Evolutionary conservation across 2,797 vertebrate species (phyloP).

Genomic region (Falco naumanni): DNA sequence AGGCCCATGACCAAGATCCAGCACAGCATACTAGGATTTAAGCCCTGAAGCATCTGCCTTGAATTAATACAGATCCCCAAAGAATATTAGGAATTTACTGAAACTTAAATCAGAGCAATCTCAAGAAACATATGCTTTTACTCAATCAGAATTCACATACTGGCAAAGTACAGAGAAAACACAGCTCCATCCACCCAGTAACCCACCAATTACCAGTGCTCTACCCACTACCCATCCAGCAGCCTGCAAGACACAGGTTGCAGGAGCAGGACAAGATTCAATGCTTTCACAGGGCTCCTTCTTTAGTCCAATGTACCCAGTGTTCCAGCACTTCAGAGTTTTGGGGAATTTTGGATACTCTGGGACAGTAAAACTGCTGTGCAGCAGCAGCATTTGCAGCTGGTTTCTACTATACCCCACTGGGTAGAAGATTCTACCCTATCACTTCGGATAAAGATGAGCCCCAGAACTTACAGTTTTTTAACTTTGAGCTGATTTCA

Average conservation of each 20-base stretch:
- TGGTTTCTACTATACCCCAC: neutral
- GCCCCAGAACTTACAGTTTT: rapidly evolving
- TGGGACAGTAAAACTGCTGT: neutral
- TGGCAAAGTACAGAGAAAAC: neutral
- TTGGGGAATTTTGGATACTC: neutral
- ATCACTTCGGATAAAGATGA: neutral
- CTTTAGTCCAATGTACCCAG: neutral
- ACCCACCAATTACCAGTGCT: neutral
- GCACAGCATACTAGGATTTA: neutral
- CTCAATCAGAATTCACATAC: neutral
- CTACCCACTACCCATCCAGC: neutral
- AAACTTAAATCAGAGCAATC: neutral
- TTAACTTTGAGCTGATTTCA: neutral
- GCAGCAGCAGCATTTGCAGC: neutral
- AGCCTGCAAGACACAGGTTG: neutral
- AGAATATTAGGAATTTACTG: neutral
- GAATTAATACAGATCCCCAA: neutral
- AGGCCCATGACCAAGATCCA: neutral
- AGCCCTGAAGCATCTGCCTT: neutral
- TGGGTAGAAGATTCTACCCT: neutral
- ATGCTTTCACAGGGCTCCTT: rapidly evolving
- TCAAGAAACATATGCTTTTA: neutral
- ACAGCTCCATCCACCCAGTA: neutral
- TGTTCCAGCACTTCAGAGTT: neutral
- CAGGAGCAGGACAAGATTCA: neutral